Percentiles rank a stretch among this genome's conserved stretches.
phyloP scores from a whole-genome alignment of 1,140 invertebrate species.

The Pogonognathellus flavescens region DNA sequence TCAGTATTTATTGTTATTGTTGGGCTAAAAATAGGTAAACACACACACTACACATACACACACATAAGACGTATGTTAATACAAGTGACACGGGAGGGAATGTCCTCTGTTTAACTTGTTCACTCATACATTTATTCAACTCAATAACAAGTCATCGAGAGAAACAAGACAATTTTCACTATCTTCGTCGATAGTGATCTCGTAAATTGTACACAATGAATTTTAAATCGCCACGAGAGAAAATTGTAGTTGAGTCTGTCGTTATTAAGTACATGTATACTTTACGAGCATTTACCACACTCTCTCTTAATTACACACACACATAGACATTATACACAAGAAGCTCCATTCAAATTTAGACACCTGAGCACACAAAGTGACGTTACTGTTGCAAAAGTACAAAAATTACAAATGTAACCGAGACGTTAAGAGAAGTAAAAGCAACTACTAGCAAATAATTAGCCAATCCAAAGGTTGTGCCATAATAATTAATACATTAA shows the following conservation, averaged over 20 bases:
- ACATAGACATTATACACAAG: too few relatives aligned
- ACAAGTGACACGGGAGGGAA: background rate
- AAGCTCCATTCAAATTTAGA: background rate
- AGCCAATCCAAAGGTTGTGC: conserved; percentile 43
- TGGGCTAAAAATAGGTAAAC: conserved; percentile 35
- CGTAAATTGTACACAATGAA: background rate
- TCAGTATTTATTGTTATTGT: conserved; percentile 49
- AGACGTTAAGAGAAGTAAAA: background rate
- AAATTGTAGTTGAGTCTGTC: background rate
- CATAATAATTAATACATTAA: background rate
- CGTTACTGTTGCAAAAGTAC: conserved; percentile 20
- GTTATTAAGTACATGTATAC: background rate
- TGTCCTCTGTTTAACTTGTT: background rate
- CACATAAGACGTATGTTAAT: background rate
- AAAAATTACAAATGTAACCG: background rate
- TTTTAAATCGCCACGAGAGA: background rate
- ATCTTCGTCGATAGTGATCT: background rate
- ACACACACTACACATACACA: conserved; percentile 3
- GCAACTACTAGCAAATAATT: background rate
- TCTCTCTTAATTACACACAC: conserved; percentile 42
- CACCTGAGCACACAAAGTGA: conserved; percentile 38
- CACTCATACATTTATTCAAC: background rate
- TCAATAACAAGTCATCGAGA: background rate
- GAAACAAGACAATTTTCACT: background rate
- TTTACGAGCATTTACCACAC: conserved; percentile 24